Evolutionary conservation across 2,888 invertebrate genomes (phyloP), one percentile per base, ranked within the genome.

Genomic region (Oxytorus armatus): DNA sequence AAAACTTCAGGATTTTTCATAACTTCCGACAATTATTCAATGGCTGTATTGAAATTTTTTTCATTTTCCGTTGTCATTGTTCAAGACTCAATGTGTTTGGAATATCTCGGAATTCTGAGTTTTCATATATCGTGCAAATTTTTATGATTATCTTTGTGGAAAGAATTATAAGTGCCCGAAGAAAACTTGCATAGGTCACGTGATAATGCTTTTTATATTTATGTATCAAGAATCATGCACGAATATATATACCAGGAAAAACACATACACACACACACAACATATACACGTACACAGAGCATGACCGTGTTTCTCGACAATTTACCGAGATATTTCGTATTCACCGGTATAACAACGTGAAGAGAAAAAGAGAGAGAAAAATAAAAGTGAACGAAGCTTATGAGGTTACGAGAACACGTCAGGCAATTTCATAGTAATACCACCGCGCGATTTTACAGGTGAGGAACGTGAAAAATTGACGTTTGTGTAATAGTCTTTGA

Each of bases 281-380:
- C n/a, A n/a, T n/a, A n/a, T n/a, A n/a, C n/a, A n/a, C n/a, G n/a
- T n/a, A n/a, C 18, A 44, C 44, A 29, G 3, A 18, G 42, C 21
- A n/a, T 42, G 70, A 49, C 23, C 44, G 51, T 63, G 33, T 73
- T 57, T 66, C 51, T 29, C 57, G 33, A 61, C 68, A 69, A 68
- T 68, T 78, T 55, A 68, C 73, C 73, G 44, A 21, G 47, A 36
- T 61, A 61, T 74, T 78, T 74, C 47, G 53, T 66, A 68, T 78
- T 68, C 73, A 68, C 33, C 59, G 14, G n/a, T 44, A 16, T 49
- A 44, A 51, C 53, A 61, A 55, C 21, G 66, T n/a, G 16, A 8
- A 44, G 14, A 61, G 44, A 53, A 42, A 49, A 42, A 51, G 51
- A 36, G 49, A 36, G 36, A 39, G 29, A 11, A 8, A 23, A 39